Conservation (phyloP, 1,140 invertebrate species). For the silkworm (Bombyx mori) region DNA sequence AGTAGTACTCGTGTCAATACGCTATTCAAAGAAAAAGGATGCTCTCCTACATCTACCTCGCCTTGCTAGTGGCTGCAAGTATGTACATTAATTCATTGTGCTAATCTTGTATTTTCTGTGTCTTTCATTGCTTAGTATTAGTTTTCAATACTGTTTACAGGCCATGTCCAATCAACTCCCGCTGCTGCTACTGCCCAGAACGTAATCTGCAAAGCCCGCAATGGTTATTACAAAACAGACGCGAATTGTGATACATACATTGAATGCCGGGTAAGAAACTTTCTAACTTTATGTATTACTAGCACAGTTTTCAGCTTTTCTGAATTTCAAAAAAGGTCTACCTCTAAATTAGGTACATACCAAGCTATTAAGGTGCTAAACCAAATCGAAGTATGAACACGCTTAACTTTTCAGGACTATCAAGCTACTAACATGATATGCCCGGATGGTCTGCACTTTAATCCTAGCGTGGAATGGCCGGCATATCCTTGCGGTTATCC, state of each 20-base stretch:
- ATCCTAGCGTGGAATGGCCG: slow-evolving; percentile 75
- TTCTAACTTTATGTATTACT: not conserved
- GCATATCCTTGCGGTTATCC: slow-evolving; percentile 87
- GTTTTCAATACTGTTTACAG: too few species aligned
- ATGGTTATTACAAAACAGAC: slow-evolving; percentile 67
- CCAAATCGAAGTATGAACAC: too few species aligned
- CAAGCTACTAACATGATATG: slow-evolving; percentile 60
- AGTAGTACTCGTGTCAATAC: not conserved
- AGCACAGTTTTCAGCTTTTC: not conserved
- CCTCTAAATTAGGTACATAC: too few species aligned
- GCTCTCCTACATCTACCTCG: slow-evolving; percentile 11
- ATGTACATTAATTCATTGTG: slow-evolving; percentile 11
- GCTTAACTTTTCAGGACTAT: slow-evolving; percentile 23
- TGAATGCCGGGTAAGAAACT: slow-evolving; percentile 57
- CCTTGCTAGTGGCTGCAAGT: slow-evolving; percentile 14
- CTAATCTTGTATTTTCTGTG: too few species aligned
- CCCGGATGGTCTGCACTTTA: slow-evolving; percentile 86
- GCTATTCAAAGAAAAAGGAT: slow-evolving; percentile 11
- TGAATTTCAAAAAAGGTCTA: not conserved
- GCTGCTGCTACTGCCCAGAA: not conserved
- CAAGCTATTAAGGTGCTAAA: too few species aligned
- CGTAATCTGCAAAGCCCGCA: slow-evolving; percentile 9
- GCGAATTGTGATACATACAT: slow-evolving; percentile 81
- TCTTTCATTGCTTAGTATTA: too few species aligned
- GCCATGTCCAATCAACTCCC: too few species aligned